Base-by-base conservation (phyloP, 2,888 invertebrate genomes). In the Thereva nobilitata region DNA sequence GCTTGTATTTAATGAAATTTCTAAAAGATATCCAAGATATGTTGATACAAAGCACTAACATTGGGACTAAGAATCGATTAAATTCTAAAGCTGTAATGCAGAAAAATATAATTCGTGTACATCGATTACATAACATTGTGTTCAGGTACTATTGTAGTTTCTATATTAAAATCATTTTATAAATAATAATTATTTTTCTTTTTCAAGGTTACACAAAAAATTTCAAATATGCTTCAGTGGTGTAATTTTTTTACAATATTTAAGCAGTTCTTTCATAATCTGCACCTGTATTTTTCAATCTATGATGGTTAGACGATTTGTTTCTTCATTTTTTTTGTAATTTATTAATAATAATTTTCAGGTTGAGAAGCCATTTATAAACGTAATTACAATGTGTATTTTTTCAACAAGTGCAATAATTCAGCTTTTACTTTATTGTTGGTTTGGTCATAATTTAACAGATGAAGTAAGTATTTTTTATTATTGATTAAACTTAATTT, bases 281-380 rank as follows among this genome's bases (percentile, higher is more conserved):
- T n/a, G 54, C 38, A 8, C 37, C 10, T 54, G 38, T 38, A 40
- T 54, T n/a, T 54, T 54, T 37, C 54, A 54, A 40, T 54, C 54
- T 4, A 40, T 10, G 1, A 38, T 37, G 54, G 54, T 54, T 38
- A 54, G 2, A 23, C 23, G 23, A 23, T 23, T 23, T 23, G 23
- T 23, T 23, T 23, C n/a, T n/a, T n/a, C n/a, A n/a, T n/a, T 23
- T 23, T 23, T 2, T 23, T 23, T 23, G 2, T 23, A 23, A 23
- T 23, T 23, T 23, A 23, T 23, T 23, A 23, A 23, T 23, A 23
- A 23, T 23, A 23, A 23, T 23, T 23, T n/a, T 23, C 23, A 23
- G 23, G 23, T 23, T 23, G 23, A 23, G 2, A 23, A 23, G 1
- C 1, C 23, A 23, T 23, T 23, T 23, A 23, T 23, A 23, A 23